These are phyloP conservation scores for Halcyon smyrnensis DNA, from an alignment of 2,797 vertebrate genomes.

Conservation along the genomic window DNA sequence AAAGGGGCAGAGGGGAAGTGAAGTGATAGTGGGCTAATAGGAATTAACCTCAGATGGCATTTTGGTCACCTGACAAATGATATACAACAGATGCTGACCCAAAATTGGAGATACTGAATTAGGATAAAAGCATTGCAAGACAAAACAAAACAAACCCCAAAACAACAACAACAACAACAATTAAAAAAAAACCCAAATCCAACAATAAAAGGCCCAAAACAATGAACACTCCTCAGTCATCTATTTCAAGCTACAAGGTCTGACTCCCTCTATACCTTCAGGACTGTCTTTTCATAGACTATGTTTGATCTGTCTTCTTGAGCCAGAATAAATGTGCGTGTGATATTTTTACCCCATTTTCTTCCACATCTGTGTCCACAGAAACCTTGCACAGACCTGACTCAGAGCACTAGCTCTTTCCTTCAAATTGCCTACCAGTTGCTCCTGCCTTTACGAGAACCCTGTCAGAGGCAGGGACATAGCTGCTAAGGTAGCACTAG, in stretches of 20 bases:
- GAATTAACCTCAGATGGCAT: background rate
- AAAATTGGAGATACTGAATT: background rate
- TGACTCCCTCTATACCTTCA: background rate
- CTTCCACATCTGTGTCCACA: accelerated
- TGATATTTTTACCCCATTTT: background rate
- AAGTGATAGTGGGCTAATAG: background rate
- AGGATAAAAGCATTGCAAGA: background rate
- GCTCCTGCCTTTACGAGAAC: background rate
- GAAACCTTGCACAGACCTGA: background rate
- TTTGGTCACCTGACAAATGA: background rate
- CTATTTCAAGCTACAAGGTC: background rate
- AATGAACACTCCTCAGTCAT: background rate
- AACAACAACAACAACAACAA: too few species aligned
- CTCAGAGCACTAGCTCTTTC: background rate
- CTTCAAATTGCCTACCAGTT: background rate
- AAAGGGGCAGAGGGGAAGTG: background rate
- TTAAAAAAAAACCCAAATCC: too few species aligned
- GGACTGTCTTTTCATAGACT: background rate
- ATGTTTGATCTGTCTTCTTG: background rate
- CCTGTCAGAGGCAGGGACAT: background rate
- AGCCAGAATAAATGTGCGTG: background rate
- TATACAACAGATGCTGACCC: background rate
- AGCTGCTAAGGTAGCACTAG: background rate
- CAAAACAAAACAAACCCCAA: background rate
- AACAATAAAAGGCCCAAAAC: background rate